Evolutionary conservation across 2,888 invertebrate genomes (phyloP).

Genomic region (Papilio elwesi): DNA sequence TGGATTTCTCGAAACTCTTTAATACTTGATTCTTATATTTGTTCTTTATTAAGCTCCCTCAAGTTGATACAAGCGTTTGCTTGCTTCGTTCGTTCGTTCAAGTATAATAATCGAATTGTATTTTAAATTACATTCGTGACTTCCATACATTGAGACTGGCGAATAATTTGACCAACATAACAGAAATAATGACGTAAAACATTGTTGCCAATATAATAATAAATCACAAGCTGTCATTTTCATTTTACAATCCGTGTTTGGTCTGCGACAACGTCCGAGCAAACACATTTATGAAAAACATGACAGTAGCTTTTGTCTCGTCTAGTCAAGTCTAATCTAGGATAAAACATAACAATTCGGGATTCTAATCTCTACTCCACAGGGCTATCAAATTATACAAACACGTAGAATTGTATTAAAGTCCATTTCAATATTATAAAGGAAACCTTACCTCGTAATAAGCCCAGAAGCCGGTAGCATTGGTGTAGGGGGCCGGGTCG

Average conservation of each 20-base stretch:
- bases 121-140: conserved; percentile 3
- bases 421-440: conserved; percentile 20
- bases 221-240: too few species aligned
- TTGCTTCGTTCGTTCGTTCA: neutral
- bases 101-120: neutral
- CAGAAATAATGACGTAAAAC: neutral
- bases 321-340: too few species aligned
- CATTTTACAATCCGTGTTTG: too few species aligned
- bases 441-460: conserved; percentile 89
- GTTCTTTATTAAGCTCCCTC: conserved; percentile 12
- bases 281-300: too few species aligned
- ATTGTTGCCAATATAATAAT: neutral
- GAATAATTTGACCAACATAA: neutral
- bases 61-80: conserved; percentile 15
- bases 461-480: conserved; percentile 93
- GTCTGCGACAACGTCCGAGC: too few species aligned
- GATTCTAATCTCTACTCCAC: too few species aligned
- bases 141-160: neutral
- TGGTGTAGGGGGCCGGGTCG: conserved; percentile 92
- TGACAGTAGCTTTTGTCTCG: too few species aligned
- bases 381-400: too few species aligned
- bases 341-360: too few species aligned
- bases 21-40: conserved; percentile 16
- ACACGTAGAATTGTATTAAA: neutral
- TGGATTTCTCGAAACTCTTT: conserved; percentile 13